Conservation (phyloP, 2,797 vertebrate genomes). For the Myotis myotis region DNA sequence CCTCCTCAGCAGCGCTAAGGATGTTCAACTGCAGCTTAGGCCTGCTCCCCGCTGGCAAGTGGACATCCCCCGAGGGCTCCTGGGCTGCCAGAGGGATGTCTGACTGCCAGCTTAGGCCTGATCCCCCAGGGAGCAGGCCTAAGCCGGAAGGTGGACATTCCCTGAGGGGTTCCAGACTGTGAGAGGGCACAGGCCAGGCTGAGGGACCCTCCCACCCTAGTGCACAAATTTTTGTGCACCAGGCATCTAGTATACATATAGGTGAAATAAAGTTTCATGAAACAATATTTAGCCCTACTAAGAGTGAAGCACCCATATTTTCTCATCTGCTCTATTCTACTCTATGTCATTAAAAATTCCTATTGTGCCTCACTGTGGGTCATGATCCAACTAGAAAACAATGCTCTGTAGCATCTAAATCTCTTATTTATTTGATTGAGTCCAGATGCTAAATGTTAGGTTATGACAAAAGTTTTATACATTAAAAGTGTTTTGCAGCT, state of each 20-base stretch:
- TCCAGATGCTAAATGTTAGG: neutral
- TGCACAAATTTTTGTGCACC: no score
- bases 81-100: no score
- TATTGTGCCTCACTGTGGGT: neutral
- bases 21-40: no score
- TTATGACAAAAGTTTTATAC: neutral
- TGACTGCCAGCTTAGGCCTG: no score
- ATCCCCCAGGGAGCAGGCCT: no score
- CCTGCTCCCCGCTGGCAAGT: no score
- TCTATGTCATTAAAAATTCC: neutral
- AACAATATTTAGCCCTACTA: neutral
- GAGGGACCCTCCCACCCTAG: no score
- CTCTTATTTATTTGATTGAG: neutral
- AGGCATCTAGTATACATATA: neutral
- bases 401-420: neutral
- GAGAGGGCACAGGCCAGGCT: no score
- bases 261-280: neutral
- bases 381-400: neutral
- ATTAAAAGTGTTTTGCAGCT: neutral
- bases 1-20: no score
- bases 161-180: no score
- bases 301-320: neutral
- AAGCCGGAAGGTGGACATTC: no score
- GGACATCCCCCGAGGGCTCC: no score
- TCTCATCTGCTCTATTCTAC: neutral